Evolutionary conservation across 2,113 vertebrate species (phyloP), one percentile per base, ranked within the genome.

Genomic region (Fulica atra): DNA sequence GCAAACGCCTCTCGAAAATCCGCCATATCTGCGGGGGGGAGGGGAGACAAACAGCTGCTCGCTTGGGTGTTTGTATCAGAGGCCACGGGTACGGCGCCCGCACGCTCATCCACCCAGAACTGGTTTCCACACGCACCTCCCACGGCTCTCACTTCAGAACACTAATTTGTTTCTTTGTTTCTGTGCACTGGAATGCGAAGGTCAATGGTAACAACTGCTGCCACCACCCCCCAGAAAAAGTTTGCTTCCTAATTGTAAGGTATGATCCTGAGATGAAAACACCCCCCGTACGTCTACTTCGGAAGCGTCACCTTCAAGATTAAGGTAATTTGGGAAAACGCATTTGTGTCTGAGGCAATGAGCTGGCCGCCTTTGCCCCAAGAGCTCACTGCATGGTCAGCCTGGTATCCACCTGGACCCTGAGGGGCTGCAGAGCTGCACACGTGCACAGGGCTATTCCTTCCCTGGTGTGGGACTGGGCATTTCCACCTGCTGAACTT

Each of bases 1-100:
- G 99, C 98, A 97, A 99, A 99, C 48, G 88, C 89, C 57, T 99
- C 96, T 35, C 99, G 99, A 94, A 99, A 99, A 71, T 99, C 98
- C 6, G 98, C 97, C 98, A 99, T 97, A 86, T 98, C 99, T 99
- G 88, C 2, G 23, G 1, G 21, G 15, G 50, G 72, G n/a, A 73
- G 36, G 70, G 40, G 65, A 50, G 63, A 72, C 9, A 15, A 70
- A 50, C 42, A 79, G 36, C 77, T 72, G 13, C 9, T 81, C 71
- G 2, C 36, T 24, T 70, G 8, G 0, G 13, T 11, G 50, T 48
- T 9, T 3, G 16, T 15, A 4, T 5, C 4, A 12, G 26, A 68
- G 33, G n/a, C n/a, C 51, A 12, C 4, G 35, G 20, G 26, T 8
- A 29, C 28, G 42, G 44, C 1, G 11, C 69, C 44, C 28, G n/a